phyloP scores from a whole-genome alignment of 2,797 vertebrate genomes.

The Pantherophis alleghaniensis region DNA sequence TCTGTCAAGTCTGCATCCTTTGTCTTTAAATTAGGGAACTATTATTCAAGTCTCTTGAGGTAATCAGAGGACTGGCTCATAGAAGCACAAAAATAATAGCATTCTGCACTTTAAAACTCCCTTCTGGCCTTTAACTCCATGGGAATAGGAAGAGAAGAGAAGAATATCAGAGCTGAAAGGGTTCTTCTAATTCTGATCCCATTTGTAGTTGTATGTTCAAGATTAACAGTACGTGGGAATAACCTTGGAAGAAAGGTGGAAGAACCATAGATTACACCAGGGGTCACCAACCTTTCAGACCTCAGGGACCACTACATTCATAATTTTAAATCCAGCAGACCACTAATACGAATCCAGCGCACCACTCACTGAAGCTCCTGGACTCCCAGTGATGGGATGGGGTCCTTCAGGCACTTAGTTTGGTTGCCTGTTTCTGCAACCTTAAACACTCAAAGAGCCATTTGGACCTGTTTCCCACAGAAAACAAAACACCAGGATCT shows the following conservation, averaged over 20 bases:
- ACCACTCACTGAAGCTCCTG: fast-evolving
- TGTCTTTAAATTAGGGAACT: background rate
- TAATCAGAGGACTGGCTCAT: background rate
- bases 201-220: background rate
- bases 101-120: background rate
- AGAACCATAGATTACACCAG: background rate
- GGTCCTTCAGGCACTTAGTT: too few relatives aligned
- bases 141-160: background rate
- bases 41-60: background rate
- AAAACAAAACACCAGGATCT: too few relatives aligned
- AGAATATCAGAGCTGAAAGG: background rate
- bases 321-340: too few relatives aligned
- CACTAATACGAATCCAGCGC: too few relatives aligned
- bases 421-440: too few relatives aligned
- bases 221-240: background rate
- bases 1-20: background rate
- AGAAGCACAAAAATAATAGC: background rate
- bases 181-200: background rate
- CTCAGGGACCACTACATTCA: too few relatives aligned
- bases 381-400: too few relatives aligned
- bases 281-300: too few relatives aligned
- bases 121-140: constrained; percentile 14
- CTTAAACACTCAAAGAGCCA: too few relatives aligned
- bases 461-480: too few relatives aligned
- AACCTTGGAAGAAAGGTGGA: background rate